Percentiles rank a stretch among this genome's conserved stretches.
phyloP scores from a whole-genome alignment of 2,797 vertebrate genomes.

The Myotis daubentonii region DNA sequence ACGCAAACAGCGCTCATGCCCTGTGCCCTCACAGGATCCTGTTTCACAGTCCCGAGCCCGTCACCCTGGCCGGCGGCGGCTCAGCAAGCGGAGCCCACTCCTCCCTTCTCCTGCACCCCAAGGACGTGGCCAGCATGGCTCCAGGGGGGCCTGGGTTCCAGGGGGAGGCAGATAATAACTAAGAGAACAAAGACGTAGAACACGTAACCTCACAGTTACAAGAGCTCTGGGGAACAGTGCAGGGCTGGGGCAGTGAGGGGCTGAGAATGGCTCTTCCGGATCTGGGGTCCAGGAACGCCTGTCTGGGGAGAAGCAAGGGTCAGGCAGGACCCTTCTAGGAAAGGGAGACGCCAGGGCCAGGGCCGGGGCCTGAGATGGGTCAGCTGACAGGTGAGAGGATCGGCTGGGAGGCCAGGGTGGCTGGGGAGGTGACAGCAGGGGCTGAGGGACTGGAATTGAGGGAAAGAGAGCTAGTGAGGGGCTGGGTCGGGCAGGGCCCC shows the following conservation, averaged over 20 bases:
- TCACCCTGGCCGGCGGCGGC: background rate
- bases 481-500: background rate
- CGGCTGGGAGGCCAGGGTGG: background rate
- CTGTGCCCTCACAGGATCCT: background rate
- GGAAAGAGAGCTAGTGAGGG: background rate
- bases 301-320: background rate
- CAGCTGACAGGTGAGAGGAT: background rate
- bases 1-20: background rate
- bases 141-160: background rate
- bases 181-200: background rate
- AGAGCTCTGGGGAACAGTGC: background rate
- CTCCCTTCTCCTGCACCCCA: background rate
- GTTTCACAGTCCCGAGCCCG: background rate
- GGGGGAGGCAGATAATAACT: background rate
- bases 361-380: background rate
- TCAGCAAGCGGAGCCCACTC: background rate
- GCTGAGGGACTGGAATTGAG: background rate
- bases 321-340: background rate
- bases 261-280: background rate
- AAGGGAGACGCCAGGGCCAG: background rate
- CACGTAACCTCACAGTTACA: background rate
- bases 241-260: background rate
- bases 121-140: background rate
- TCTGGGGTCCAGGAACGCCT: background rate
- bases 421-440: background rate